A percentile compares a stretch with the other conserved stretches of the same genome.
Conservation (phyloP, 1,140 invertebrate genomes). For the Megathymus violae region DNA sequence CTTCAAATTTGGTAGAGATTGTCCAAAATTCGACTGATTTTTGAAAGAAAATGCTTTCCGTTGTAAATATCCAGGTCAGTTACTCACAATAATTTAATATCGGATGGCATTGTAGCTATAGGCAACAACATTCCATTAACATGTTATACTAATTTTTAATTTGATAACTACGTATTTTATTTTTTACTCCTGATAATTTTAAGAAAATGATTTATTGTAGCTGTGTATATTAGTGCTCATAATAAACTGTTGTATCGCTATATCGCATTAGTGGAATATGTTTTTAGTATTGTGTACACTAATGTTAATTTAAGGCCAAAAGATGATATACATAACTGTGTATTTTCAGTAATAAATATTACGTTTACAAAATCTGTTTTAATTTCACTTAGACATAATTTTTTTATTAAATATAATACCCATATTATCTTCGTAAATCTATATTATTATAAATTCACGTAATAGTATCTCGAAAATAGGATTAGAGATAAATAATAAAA, state of each 20-base stretch:
- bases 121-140: slow-evolving; percentile 61
- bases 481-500: too few relatives aligned
- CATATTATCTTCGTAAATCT: too few relatives aligned
- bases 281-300: slow-evolving; percentile 72
- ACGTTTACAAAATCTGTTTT: slow-evolving; percentile 64
- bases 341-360: slow-evolving; percentile 74
- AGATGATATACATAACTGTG: slow-evolving; percentile 76
- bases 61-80: slow-evolving; percentile 24
- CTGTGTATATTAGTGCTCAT: slow-evolving; percentile 64
- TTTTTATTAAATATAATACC: too few relatives aligned
- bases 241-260: slow-evolving; percentile 75
- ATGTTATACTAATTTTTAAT: slow-evolving; percentile 40
- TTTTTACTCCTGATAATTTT: slow-evolving; percentile 61
- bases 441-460: too few relatives aligned
- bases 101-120: slow-evolving; percentile 68
- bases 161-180: slow-evolving; percentile 38
- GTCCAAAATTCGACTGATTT: slow-evolving; percentile 41
- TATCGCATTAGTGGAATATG: slow-evolving; percentile 65
- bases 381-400: too few relatives aligned
- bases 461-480: too few relatives aligned
- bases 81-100: slow-evolving; percentile 22
- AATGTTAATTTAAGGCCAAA: slow-evolving; percentile 79
- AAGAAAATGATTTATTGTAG: slow-evolving; percentile 55
- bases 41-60: slow-evolving; percentile 15
- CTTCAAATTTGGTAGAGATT: slow-evolving; percentile 62